phyloP scores from a whole-genome alignment of 2,888 invertebrate genomes.

The Xestia ashworthii region DNA sequence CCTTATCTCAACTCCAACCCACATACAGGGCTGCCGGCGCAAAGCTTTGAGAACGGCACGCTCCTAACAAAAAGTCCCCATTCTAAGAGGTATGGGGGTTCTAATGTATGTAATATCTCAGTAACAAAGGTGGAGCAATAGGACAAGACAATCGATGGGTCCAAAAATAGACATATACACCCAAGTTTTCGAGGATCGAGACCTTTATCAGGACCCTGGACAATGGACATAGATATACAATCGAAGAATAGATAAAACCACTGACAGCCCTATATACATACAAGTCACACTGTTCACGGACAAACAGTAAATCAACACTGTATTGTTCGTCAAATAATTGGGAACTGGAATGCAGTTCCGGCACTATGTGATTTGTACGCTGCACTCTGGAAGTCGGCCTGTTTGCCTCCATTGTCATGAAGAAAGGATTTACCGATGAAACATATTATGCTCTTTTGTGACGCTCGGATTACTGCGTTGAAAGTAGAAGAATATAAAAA shows the following conservation, averaged over 20 bases:
- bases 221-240: conserved; percentile 17
- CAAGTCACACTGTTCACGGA: conserved; percentile 43
- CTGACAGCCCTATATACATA: conserved; percentile 55
- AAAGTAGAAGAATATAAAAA: conserved; percentile 44
- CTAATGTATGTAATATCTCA: conserved; percentile 59
- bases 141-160: conserved; percentile 46
- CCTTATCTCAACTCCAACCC: conserved; percentile 72
- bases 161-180: conserved; percentile 11
- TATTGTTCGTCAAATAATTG: conserved; percentile 72
- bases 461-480: conserved; percentile 48
- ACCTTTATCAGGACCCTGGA: conserved; percentile 10
- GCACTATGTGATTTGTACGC: conserved; percentile 58
- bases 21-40: conserved; percentile 63
- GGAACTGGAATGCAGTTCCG: conserved; percentile 65
- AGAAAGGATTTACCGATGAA: conserved; percentile 46
- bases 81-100: conserved; percentile 43
- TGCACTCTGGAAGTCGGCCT: conserved; percentile 45
- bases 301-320: conserved; percentile 66
- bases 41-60: conserved; percentile 44
- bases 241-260: conserved; percentile 31
- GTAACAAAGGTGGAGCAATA: conserved; percentile 42
- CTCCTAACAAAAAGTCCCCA: conserved; percentile 51
- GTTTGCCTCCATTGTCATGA: conserved; percentile 51
- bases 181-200: conserved; percentile 26
- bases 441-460: conserved; percentile 56